phyloP scores from a whole-genome alignment of 2,797 vertebrate species.

The Melanotaenia nigrans region DNA sequence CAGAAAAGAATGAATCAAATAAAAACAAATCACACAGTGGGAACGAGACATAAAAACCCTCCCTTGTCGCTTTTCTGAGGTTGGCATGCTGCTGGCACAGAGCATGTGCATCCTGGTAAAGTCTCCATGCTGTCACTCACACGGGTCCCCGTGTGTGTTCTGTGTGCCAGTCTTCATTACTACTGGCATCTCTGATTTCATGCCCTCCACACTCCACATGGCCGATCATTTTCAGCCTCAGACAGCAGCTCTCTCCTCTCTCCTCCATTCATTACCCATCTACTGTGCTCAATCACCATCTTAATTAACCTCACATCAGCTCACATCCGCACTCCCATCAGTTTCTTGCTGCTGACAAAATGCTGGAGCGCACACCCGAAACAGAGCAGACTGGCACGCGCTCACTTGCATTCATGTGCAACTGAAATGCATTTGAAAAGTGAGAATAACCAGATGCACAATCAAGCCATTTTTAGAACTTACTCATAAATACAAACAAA shows the following conservation, averaged over 20 bases:
- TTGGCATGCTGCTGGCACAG: slow-evolving; percentile 76
- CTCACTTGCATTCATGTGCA: slow-evolving; percentile 27
- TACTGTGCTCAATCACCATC: slow-evolving; percentile 84
- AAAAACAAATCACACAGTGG: slow-evolving; percentile 61
- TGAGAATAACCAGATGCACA: slow-evolving; percentile 33
- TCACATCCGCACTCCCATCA: slow-evolving; percentile 80
- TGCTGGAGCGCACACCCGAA: slow-evolving; percentile 39
- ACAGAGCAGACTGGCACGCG: slow-evolving; percentile 39
- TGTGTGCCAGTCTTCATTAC: slow-evolving; percentile 93
- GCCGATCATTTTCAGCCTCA: slow-evolving; percentile 90
- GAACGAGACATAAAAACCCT: slow-evolving; percentile 67
- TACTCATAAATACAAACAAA: slow-evolving; percentile 66
- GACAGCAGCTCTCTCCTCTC: slow-evolving; percentile 78
- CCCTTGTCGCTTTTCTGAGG: slow-evolving; percentile 65
- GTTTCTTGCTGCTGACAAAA: slow-evolving; percentile 70
- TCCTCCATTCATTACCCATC: slow-evolving; percentile 82
- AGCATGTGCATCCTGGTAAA: slow-evolving; percentile 81
- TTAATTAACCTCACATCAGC: slow-evolving; percentile 87
- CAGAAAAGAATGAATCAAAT: slow-evolving; percentile 70
- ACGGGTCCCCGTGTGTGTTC: slow-evolving; percentile 86
- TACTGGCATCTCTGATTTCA: slow-evolving; percentile 98
- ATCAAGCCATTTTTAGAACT: slow-evolving; percentile 24
- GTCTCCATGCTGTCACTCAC: slow-evolving; percentile 87
- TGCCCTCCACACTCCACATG: slow-evolving; percentile 92
- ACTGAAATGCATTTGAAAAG: slow-evolving; percentile 21